phyloP scores from a whole-genome alignment of 2,888 invertebrate species.

The Embidobia sp. region DNA sequence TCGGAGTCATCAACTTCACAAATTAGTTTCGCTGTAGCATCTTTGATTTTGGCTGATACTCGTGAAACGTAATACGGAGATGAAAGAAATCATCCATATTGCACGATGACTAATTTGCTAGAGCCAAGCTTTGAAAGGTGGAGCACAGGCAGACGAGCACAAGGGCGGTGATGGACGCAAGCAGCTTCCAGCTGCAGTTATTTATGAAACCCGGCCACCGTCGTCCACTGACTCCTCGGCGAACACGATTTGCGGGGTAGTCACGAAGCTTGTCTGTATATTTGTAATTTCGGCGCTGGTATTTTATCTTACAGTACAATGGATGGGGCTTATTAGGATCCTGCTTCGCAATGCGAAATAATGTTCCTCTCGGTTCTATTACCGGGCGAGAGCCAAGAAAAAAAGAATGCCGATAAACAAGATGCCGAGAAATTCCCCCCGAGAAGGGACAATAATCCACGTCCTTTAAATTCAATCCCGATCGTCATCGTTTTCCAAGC shows the following conservation, averaged over 20 bases:
- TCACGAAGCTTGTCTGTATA: slow-evolving; percentile 60
- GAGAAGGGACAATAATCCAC: not conserved
- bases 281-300: slow-evolving; percentile 59
- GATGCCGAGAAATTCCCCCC: not conserved
- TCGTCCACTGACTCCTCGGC: slow-evolving; percentile 65
- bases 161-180: not conserved
- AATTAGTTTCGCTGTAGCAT: not conserved
- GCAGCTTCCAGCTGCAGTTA: slow-evolving; percentile 72
- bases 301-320: slow-evolving; percentile 53
- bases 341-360: slow-evolving; percentile 34
- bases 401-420: not conserved
- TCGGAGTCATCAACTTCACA: too few relatives aligned
- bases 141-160: slow-evolving; percentile 21
- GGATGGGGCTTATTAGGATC: slow-evolving; percentile 55
- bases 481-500: slow-evolving; percentile 13
- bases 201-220: slow-evolving; percentile 74
- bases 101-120: slow-evolving; percentile 76
- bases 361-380: slow-evolving; percentile 19
- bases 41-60: slow-evolving; percentile 69
- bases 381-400: slow-evolving; percentile 2
- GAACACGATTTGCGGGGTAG: slow-evolving; percentile 52
- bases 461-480: slow-evolving; percentile 10
- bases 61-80: slow-evolving; percentile 71
- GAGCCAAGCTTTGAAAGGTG: slow-evolving; percentile 55
- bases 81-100: slow-evolving; percentile 72